phyloP scores from a whole-genome alignment of 2,888 invertebrate genomes.

The Acronicta leporina region DNA sequence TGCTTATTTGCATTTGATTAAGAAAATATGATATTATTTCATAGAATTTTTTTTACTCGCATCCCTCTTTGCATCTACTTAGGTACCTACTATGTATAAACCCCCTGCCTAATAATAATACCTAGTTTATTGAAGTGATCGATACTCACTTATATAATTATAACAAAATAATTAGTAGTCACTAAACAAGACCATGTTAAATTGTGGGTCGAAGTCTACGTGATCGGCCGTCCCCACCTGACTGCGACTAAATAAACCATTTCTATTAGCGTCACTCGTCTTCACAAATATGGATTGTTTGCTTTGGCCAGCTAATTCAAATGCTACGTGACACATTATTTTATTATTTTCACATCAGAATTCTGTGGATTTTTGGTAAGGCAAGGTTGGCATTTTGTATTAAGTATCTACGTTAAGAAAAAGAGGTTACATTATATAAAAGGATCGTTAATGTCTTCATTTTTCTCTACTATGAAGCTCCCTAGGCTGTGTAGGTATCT shows the following conservation, averaged over 20 bases:
- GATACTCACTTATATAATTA: neutral
- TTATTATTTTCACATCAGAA: constrained; percentile 60
- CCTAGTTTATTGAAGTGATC: neutral
- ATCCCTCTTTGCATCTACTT: too few relatives aligned
- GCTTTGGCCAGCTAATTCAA: constrained; percentile 70
- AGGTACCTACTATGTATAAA: too few relatives aligned
- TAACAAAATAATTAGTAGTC: neutral
- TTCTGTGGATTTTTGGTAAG: constrained; percentile 12
- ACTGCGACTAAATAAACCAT: constrained; percentile 60
- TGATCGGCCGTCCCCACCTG: constrained; percentile 59
- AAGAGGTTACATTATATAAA: too few relatives aligned
- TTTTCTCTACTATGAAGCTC: too few relatives aligned
- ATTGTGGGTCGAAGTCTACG: constrained; percentile 44
- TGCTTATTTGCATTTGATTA: too few relatives aligned
- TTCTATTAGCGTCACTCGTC: constrained; percentile 71
- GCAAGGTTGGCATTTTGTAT: neutral
- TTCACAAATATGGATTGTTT: constrained; percentile 77
- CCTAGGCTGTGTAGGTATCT: too few relatives aligned
- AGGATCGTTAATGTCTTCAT: too few relatives aligned
- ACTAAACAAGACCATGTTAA: constrained; percentile 22
- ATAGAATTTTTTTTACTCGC: too few relatives aligned
- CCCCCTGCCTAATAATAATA: too few relatives aligned
- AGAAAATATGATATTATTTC: too few relatives aligned
- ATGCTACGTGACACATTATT: constrained; percentile 72
- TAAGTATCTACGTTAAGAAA: too few relatives aligned